phyloP scores from a whole-genome alignment of 2,113 vertebrate species.

The Plestiodon gilberti region DNA sequence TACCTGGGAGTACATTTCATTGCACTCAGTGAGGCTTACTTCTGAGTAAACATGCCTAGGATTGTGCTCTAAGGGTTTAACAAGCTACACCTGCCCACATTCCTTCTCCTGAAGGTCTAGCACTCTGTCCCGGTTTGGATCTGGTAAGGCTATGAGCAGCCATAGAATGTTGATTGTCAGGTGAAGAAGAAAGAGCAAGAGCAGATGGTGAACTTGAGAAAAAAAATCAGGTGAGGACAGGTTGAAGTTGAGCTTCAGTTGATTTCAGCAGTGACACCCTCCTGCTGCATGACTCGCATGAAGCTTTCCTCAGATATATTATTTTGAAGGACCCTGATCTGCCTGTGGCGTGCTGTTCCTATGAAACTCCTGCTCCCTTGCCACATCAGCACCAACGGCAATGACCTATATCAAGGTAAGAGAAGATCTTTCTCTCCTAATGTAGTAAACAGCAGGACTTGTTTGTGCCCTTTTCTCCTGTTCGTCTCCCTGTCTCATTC shows the following conservation, averaged over 20 bases:
- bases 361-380: not conserved
- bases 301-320: constrained; percentile 14
- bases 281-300: constrained; percentile 6
- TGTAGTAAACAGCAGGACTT: not conserved
- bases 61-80: too few relatives aligned
- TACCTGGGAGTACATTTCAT: too few relatives aligned
- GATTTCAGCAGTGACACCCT: not conserved
- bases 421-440: not conserved
- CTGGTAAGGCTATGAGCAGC: too few relatives aligned
- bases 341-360: not conserved
- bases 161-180: not conserved
- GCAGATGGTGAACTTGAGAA: not conserved
- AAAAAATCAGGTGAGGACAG: not conserved
- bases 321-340: not conserved
- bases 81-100: too few relatives aligned
- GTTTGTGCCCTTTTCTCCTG: not conserved
- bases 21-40: too few relatives aligned
- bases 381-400: not conserved
- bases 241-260: not conserved
- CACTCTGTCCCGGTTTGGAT: too few relatives aligned
- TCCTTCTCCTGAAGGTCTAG: too few relatives aligned
- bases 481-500: constrained; percentile 8
- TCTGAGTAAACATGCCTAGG: too few relatives aligned
- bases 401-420: not conserved
- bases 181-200: not conserved